These are phyloP conservation scores for Drosophila mayaguana DNA, from an alignment of 2,888 invertebrate genomes.

Conservation along the genomic window DNA sequence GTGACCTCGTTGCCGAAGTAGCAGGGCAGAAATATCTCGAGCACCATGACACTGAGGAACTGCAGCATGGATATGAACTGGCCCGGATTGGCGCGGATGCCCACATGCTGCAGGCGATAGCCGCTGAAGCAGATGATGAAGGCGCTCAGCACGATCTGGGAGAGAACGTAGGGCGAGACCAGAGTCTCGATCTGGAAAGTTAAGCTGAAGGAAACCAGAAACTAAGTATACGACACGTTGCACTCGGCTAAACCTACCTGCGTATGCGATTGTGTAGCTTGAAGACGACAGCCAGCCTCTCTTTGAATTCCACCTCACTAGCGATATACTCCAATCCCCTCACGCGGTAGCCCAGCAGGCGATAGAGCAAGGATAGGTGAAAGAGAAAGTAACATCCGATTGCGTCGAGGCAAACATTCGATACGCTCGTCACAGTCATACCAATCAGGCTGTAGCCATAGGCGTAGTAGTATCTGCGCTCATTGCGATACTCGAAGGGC, in stretches of 20 bases:
- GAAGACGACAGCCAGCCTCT: constrained; percentile 44
- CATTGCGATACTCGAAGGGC: constrained; percentile 76
- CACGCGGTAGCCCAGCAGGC: constrained; percentile 72
- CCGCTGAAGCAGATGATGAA: constrained; percentile 78
- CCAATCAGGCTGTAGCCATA: constrained; percentile 67
- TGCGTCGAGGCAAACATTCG: constrained; percentile 71
- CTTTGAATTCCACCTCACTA: constrained; percentile 34
- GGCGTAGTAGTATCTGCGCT: constrained; percentile 63
- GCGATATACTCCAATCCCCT: constrained; percentile 22
- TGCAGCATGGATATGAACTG: constrained; percentile 67
- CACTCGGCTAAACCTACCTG: constrained; percentile 23
- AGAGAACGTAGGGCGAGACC: constrained; percentile 65
- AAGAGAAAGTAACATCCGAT: constrained; percentile 76
- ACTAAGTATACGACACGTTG: not conserved
- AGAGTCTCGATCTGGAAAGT: constrained; percentile 50
- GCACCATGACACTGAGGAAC: constrained; percentile 72
- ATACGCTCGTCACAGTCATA: constrained; percentile 63
- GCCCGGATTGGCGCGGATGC: constrained; percentile 53
- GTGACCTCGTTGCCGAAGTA: constrained; percentile 81
- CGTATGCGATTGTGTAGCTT: constrained; percentile 47
- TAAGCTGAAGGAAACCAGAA: constrained; percentile 31
- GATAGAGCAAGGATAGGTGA: constrained; percentile 70
- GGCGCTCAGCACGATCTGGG: constrained; percentile 71
- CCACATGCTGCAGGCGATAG: constrained; percentile 68
- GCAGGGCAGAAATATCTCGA: constrained; percentile 82